Percentiles rank a stretch among this genome's conserved stretches.
phyloP scores from a whole-genome alignment of 2,888 invertebrate genomes.

The Heliconius aoede region DNA sequence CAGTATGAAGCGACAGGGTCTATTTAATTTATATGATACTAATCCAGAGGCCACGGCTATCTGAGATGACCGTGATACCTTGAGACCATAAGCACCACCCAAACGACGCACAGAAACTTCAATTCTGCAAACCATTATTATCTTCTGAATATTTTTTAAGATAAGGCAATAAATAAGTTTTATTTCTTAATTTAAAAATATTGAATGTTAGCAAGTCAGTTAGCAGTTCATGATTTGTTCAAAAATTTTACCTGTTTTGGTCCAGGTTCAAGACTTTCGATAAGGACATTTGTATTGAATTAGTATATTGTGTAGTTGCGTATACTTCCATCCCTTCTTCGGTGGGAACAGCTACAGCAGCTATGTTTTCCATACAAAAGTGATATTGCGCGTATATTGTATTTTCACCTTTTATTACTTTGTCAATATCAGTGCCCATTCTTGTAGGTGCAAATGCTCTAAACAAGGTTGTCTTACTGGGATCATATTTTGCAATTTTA shows the following conservation, averaged over 20 bases:
- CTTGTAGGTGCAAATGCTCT: slow-evolving; percentile 50
- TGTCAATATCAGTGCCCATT: slow-evolving; percentile 53
- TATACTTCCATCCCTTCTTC: slow-evolving; percentile 86
- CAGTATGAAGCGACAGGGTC: slow-evolving; percentile 85
- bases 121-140: slow-evolving; percentile 40
- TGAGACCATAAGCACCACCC: slow-evolving; percentile 90
- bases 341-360: slow-evolving; percentile 82
- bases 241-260: slow-evolving; percentile 71
- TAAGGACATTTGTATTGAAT: slow-evolving; percentile 75
- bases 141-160: no score
- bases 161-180: no score
- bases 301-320: slow-evolving; percentile 82
- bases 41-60: slow-evolving; percentile 85
- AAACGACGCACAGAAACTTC: slow-evolving; percentile 82
- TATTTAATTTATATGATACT: slow-evolving; percentile 83
- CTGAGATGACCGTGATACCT: slow-evolving; percentile 84
- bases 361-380: slow-evolving; percentile 86
- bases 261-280: slow-evolving; percentile 79
- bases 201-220: not conserved
- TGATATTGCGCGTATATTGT: slow-evolving; percentile 84
- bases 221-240: not conserved
- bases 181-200: not conserved
- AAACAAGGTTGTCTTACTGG: slow-evolving; percentile 50
- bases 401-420: slow-evolving; percentile 59
- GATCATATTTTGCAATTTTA: slow-evolving; percentile 54